Evolutionary conservation across 2,888 invertebrate genomes (phyloP).

Genomic region (Trissonchulus sp.): DNA sequence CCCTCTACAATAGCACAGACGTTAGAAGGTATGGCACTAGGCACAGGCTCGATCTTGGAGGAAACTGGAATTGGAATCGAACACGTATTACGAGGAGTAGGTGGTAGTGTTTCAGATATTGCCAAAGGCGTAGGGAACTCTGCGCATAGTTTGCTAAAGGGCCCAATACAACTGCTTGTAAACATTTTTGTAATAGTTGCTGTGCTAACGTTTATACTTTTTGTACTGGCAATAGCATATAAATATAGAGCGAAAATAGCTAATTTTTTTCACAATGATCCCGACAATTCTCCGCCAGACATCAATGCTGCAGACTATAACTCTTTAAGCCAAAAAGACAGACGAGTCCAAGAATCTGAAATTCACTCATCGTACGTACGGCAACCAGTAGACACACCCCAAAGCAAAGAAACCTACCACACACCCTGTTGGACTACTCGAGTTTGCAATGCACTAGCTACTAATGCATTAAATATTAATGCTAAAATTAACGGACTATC

Average conservation of each 20-base stretch:
- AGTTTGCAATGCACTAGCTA: not conserved
- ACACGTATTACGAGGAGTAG: not conserved
- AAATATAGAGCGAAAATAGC: no score
- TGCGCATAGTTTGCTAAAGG: not conserved
- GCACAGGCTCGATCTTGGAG: not conserved
- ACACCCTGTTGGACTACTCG: not conserved
- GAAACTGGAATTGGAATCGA: not conserved
- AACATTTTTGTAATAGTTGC: not conserved
- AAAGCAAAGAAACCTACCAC: not conserved
- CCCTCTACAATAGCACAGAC: not conserved
- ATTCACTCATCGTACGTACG: no score
- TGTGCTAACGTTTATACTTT: not conserved
- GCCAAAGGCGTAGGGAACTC: not conserved
- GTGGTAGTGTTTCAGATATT: not conserved
- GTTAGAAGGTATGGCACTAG: not conserved
- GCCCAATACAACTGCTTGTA: slow-evolving; percentile 10
- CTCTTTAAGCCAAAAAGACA: not conserved
- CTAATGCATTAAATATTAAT: not conserved
- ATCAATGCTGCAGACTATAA: not conserved
- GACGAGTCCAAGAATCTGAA: no score
- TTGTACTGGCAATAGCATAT: no score
- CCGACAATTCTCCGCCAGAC: not conserved
- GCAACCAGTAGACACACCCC: not conserved
- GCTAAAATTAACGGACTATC: not conserved
- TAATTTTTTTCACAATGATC: not conserved